These are phyloP conservation scores for Pantherophis alleghaniensis DNA, from an alignment of 2,797 vertebrate species.

Conservation along the genomic window DNA sequence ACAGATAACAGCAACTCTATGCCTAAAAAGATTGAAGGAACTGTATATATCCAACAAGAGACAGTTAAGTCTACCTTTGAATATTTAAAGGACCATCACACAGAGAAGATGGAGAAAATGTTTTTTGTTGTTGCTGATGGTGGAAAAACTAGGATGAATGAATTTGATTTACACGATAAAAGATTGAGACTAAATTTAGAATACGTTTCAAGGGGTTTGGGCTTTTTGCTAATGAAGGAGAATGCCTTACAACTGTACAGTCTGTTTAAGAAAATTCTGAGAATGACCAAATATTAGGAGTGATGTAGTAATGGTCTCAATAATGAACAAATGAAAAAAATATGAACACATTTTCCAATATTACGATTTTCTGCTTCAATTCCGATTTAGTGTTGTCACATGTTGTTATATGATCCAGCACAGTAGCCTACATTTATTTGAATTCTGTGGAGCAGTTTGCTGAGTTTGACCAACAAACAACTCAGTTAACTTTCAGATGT, in stretches of 20 bases:
- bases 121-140: not conserved
- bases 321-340: no score
- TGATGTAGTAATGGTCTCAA: not conserved
- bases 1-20: not conserved
- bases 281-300: not conserved
- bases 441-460: not conserved
- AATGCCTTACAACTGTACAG: not conserved
- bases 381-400: not conserved
- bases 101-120: not conserved
- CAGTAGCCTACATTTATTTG: not conserved
- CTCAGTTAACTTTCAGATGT: slow-evolving; percentile 32
- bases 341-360: not conserved
- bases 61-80: not conserved
- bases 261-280: not conserved
- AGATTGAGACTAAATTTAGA: not conserved
- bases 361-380: not conserved
- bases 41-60: not conserved
- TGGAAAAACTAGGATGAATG: not conserved
- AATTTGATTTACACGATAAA: not conserved
- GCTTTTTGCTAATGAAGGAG: not conserved
- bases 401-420: not conserved
- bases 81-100: not conserved
- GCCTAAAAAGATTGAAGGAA: not conserved
- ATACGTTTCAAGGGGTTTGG: not conserved
- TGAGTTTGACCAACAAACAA: slow-evolving; percentile 13